Conservation (phyloP, 2,888 invertebrate species). For the Apotomis turbidana region DNA sequence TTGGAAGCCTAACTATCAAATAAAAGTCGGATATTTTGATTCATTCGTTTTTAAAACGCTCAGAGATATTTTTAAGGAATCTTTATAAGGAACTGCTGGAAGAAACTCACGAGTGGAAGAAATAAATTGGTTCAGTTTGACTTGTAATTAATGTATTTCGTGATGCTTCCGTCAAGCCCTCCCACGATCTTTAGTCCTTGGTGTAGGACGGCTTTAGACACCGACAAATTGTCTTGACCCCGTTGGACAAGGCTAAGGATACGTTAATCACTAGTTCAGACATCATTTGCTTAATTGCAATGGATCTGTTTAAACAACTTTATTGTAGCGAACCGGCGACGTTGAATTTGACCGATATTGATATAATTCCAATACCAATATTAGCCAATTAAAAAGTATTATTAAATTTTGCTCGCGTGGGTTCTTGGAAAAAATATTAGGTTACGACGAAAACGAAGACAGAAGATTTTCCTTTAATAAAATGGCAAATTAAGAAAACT, state of each 20-base stretch:
- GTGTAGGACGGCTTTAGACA: constrained; percentile 17
- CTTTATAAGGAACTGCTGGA: not conserved
- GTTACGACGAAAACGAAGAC: not conserved
- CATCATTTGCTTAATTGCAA: constrained; percentile 12
- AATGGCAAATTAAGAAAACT: not conserved
- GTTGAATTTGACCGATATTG: not conserved
- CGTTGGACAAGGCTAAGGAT: constrained; percentile 22
- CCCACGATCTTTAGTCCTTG: constrained; percentile 27
- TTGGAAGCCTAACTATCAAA: constrained; percentile 18
- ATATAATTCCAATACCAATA: not conserved
- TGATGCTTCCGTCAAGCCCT: constrained; percentile 15
- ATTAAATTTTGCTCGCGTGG: not conserved
- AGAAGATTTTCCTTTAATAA: not conserved
- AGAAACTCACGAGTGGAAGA: not conserved
- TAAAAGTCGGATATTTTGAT: constrained; percentile 26
- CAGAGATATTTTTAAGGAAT: constrained; percentile 2
- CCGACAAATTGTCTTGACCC: constrained; percentile 37
- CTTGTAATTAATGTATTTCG: not conserved
- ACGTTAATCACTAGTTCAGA: constrained; percentile 20
- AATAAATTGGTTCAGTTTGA: constrained; percentile 10
- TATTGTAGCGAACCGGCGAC: not conserved
- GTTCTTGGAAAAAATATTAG: not conserved
- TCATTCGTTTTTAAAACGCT: constrained; percentile 1
- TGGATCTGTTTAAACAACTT: constrained; percentile 6
- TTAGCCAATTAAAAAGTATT: no score